A percentile compares a stretch with the other conserved stretches of the same genome.
Evolutionary conservation across 2,888 invertebrate genomes (phyloP).

Genomic region (Nomada fucata): DNA sequence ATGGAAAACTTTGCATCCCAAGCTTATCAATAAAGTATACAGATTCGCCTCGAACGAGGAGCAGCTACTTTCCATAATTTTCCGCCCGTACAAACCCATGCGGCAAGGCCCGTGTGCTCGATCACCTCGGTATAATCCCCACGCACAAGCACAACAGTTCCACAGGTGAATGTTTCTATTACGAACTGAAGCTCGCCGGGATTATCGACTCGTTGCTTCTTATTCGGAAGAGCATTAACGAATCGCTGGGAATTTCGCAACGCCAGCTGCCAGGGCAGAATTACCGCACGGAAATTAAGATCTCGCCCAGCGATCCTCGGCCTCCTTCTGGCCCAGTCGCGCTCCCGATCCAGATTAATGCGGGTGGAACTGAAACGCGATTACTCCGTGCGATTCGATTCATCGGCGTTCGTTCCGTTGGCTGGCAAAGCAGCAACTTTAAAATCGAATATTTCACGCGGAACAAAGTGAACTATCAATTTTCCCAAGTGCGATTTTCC

Average conservation of each 20-base stretch:
- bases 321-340: too few relatives aligned
- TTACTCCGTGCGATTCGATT: background rate
- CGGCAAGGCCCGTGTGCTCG: background rate
- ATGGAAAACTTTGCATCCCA: conserved; percentile 42
- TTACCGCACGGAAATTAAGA: background rate
- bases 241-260: conserved; percentile 24
- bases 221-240: conserved; percentile 32
- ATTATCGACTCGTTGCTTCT: conserved; percentile 34
- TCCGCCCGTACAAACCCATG: background rate
- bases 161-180: conserved; percentile 25
- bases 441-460: background rate
- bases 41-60: conserved; percentile 26
- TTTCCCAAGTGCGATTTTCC: conserved; percentile 25
- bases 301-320: background rate
- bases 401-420: background rate
- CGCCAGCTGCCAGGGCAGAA: background rate
- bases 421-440: too few relatives aligned
- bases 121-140: background rate
- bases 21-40: conserved; percentile 27
- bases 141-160: background rate
- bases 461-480: conserved; percentile 43
- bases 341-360: background rate
- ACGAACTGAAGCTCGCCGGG: background rate
- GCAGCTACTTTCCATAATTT: conserved; percentile 41
- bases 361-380: background rate